Evolutionary conservation across 1,140 invertebrate genomes (phyloP).

Genomic region (Drosophila truncata): DNA sequence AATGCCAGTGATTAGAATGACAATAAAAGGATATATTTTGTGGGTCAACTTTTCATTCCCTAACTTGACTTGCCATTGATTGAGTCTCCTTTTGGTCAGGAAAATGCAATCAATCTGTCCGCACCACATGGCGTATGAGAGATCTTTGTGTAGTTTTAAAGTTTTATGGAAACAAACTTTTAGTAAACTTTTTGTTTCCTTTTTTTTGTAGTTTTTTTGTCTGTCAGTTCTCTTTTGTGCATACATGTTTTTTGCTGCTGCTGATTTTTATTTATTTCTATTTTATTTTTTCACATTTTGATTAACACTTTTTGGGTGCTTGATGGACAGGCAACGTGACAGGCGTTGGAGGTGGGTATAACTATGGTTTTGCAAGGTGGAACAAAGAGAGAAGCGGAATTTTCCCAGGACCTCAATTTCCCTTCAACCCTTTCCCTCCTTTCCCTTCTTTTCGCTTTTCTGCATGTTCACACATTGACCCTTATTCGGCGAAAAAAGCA

Average conservation of each 20-base stretch:
- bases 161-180: slow-evolving; percentile 16
- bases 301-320: slow-evolving; percentile 34
- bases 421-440: not conserved
- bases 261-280: not conserved
- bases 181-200: not conserved
- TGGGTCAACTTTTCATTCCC: not conserved
- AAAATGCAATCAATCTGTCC: slow-evolving; percentile 9
- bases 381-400: slow-evolving; percentile 3
- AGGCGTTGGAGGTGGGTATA: not conserved
- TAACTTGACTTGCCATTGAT: not conserved
- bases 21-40: not conserved
- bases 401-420: slow-evolving; percentile 11
- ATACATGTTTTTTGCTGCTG: too few species aligned
- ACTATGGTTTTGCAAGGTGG: not conserved
- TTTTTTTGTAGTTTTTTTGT: too few species aligned
- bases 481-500: slow-evolving; percentile 39
- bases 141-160: slow-evolving; percentile 1
- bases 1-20: slow-evolving; percentile 3
- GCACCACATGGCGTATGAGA: slow-evolving; percentile 18
- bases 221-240: slow-evolving; percentile 7
- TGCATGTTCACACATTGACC: slow-evolving; percentile 73
- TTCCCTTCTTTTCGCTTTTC: too few species aligned
- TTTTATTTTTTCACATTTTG: slow-evolving; percentile 10
- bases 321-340: slow-evolving; percentile 27
- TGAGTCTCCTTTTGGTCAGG: not conserved